phyloP scores from a whole-genome alignment of 2,797 vertebrate genomes.

The Simalia tracyae region DNA sequence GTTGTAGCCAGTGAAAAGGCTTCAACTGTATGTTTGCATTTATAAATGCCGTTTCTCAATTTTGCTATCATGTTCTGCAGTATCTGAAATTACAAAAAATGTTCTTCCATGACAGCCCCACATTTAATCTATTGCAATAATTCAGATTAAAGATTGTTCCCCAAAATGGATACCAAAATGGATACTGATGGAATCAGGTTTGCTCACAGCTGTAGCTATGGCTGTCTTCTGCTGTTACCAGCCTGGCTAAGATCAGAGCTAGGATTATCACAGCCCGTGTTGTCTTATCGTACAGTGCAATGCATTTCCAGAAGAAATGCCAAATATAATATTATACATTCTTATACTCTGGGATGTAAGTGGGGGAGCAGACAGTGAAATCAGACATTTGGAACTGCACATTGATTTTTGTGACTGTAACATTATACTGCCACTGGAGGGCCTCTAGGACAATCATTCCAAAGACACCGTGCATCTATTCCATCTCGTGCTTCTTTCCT shows the following conservation, averaged over 20 bases:
- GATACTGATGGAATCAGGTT: background rate
- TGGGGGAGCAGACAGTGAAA: background rate
- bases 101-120: background rate
- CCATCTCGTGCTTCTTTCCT: background rate
- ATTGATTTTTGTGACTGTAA: background rate
- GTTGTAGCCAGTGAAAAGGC: background rate
- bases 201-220: background rate
- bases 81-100: background rate
- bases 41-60: background rate
- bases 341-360: background rate
- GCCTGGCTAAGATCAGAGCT: background rate
- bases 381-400: background rate
- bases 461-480: background rate
- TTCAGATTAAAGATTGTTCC: background rate
- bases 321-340: background rate
- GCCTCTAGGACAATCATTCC: background rate
- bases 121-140: background rate
- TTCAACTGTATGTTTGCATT: background rate
- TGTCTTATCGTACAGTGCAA: background rate
- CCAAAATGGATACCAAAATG: background rate
- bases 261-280: background rate
- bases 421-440: background rate
- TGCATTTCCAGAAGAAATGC: constrained; percentile 2
- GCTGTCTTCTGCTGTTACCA: background rate
- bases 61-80: background rate